Evolutionary conservation across 2,797 vertebrate genomes (phyloP), one percentile per base, ranked within the genome.

Genomic region (Melanogrammus aeglefinus): DNA sequence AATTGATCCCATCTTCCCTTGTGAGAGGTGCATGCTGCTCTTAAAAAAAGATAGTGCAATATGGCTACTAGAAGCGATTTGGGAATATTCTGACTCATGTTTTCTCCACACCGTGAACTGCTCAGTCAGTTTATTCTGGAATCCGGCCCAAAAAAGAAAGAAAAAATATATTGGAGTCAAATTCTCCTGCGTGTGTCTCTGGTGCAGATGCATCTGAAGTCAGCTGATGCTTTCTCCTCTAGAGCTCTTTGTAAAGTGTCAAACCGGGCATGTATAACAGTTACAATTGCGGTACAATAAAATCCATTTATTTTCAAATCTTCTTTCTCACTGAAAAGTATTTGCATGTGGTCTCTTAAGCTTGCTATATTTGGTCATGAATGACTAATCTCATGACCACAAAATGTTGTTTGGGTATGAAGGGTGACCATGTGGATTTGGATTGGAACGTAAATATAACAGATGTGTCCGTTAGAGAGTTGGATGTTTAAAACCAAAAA

Each of bases 131-230:
- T 27, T 27, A 1, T 69, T 69, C 63, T 69, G 63, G 24, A 69
- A 69, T 12, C 63, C 24, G 9, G 24, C 63, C 24, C 63, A 27
- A 13, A 24, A n/a, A n/a, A 27, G 10, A 69, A 27, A 10, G 10
- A 10, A 8, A 2, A 21, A 21, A 69, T 24, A 69, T 10, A 69
- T 27, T 27, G 24, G 24, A 66, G n/a, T 21, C 63, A 69, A 24
- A 69, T 69, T 69, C 63, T 69, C n/a, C 63, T 27, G 63, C 63
- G n/a, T 24, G 63, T 27, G 63, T 27, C 63, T 69, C 63, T 69
- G 9, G 63, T 27, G n/a, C 51, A 57, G 51, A 21, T n/a, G 18
- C 51, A 57, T n/a, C 57, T 24, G 21, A 63, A 63, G 6, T 24
- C 21, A 4, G 14, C n/a, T 12, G n/a, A 63, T 21, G 12, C 47